phyloP scores from a whole-genome alignment of 1,140 invertebrate genomes.

The Drosophila serrata region DNA sequence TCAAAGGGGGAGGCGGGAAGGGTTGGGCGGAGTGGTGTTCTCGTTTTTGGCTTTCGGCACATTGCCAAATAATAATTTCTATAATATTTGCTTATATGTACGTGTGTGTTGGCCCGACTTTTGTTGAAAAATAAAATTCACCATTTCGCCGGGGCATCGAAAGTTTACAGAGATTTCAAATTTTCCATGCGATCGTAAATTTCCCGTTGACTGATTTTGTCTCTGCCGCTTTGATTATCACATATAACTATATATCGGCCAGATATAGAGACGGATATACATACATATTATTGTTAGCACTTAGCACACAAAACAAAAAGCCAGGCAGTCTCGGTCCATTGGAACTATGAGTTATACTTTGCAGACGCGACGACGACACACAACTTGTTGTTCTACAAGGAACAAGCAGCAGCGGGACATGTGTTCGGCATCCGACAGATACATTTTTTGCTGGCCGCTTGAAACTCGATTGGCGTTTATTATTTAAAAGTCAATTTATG shows the following conservation, averaged over 20 bases:
- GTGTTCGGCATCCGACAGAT: slow-evolving; percentile 46
- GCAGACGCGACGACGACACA: slow-evolving; percentile 70
- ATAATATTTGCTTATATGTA: slow-evolving; percentile 66
- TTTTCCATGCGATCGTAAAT: slow-evolving; percentile 76
- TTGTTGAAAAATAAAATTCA: slow-evolving; percentile 65
- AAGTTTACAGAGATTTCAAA: slow-evolving; percentile 63
- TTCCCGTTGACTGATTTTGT: slow-evolving; percentile 72
- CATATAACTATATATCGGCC: slow-evolving; percentile 39
- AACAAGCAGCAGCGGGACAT: slow-evolving; percentile 34
- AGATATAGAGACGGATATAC: slow-evolving; percentile 25
- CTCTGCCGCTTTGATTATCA: slow-evolving; percentile 51
- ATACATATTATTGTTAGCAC: slow-evolving; percentile 30
- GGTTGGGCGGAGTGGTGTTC: slow-evolving; percentile 10
- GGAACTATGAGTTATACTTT: slow-evolving; percentile 74
- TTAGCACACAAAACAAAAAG: slow-evolving; percentile 48
- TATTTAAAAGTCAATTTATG: slow-evolving; percentile 67
- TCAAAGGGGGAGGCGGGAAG: not conserved
- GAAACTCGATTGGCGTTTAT: slow-evolving; percentile 59
- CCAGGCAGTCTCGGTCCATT: slow-evolving; percentile 42
- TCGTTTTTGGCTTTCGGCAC: slow-evolving; percentile 48
- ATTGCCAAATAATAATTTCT: slow-evolving; percentile 76
- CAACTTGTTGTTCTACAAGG: slow-evolving; percentile 50
- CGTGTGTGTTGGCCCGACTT: slow-evolving; percentile 36
- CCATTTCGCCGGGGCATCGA: slow-evolving; percentile 37
- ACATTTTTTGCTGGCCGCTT: slow-evolving; percentile 45